Evolutionary conservation across 2,113 vertebrate genomes (phyloP), one percentile per base, ranked within the genome.

Genomic region (Noctilio leporinus): DNA sequence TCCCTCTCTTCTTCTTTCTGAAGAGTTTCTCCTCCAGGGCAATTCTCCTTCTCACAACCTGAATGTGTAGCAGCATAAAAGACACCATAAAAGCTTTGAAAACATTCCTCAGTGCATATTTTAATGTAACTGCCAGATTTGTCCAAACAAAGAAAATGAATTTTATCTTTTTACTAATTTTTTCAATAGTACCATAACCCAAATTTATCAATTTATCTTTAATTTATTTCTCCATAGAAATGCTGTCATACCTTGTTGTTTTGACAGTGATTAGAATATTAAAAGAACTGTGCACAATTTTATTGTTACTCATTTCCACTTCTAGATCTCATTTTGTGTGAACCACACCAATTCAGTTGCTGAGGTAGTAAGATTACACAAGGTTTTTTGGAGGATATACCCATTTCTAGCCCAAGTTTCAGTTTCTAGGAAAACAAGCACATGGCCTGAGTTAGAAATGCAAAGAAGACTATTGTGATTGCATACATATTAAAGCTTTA

Each of bases 1-100:
- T 98, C 92, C 70, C 86, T 98, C 95, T 97, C 94, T 95, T 96
- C 91, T 96, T 98, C 84, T 93, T 97, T 97, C 90, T 97, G 93
- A 98, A 97, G 94, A 77, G 97, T 98, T 98, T 98, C 89, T 98
- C 97, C 98, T 98, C 86, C 76, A 96, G 96, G 97, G 97, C 94
- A 98, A 96, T 96, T 95, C 92, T 96, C 84, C 45, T n/a, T 97
- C 94, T 97, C 77, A 95, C 97, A 97, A 83, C 16, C 96, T 98
- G 93, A 95, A 82, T 85, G 15, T 93, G 87, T 97, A 97, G 30
- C 84, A 92, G 49, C 72, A 96, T 98, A 96, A 98, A 98, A 91
- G 43, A 95, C 3, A 96, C 10, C 33, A 92, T 98, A 97, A 98
- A 97, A 97, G 73, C 83, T 97, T 97, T 95, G 33, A 72, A 98